Conservation (phyloP, 1,140 invertebrate genomes). For the Lutraria rhynchaena region DNA sequence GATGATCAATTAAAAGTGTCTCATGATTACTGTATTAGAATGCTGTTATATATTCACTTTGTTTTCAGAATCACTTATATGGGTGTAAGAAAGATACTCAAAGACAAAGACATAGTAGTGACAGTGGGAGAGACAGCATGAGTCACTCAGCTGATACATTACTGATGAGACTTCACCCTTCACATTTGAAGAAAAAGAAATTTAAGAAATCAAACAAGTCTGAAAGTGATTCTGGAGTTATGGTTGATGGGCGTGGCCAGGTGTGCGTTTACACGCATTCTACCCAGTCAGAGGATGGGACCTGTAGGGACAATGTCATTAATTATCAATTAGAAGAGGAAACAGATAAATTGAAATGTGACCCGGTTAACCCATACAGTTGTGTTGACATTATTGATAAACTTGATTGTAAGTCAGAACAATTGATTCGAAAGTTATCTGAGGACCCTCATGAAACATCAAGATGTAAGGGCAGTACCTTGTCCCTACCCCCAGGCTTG, state of each 20-base stretch:
- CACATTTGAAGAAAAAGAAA: conserved; percentile 36
- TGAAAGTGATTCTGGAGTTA: conserved; percentile 55
- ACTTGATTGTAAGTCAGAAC: conserved; percentile 27
- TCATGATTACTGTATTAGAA: too few species aligned
- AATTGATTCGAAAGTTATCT: not conserved
- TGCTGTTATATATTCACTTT: not conserved
- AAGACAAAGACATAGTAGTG: conserved; percentile 6
- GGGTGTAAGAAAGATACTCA: conserved; percentile 11
- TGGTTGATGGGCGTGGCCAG: conserved; percentile 32
- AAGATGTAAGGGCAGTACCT: conserved; percentile 43
- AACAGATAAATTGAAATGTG: not conserved
- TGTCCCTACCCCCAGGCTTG: conserved; percentile 28
- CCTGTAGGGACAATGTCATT: conserved; percentile 5
- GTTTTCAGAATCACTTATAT: conserved; percentile 21
- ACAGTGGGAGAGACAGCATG: conserved; percentile 55
- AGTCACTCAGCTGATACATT: conserved; percentile 51
- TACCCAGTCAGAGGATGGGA: conserved; percentile 29
- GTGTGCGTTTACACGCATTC: conserved; percentile 17
- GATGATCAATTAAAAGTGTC: too few species aligned
- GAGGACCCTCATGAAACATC: conserved; percentile 10
- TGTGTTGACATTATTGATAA: conserved; percentile 53
- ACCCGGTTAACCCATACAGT: conserved; percentile 53
- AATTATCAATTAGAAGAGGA: conserved; percentile 8
- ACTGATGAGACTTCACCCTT: conserved; percentile 44
- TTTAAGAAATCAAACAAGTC: conserved; percentile 32